phyloP scores from a whole-genome alignment of 2,888 invertebrate genomes.

The Caenorhabditis auriculariae region DNA sequence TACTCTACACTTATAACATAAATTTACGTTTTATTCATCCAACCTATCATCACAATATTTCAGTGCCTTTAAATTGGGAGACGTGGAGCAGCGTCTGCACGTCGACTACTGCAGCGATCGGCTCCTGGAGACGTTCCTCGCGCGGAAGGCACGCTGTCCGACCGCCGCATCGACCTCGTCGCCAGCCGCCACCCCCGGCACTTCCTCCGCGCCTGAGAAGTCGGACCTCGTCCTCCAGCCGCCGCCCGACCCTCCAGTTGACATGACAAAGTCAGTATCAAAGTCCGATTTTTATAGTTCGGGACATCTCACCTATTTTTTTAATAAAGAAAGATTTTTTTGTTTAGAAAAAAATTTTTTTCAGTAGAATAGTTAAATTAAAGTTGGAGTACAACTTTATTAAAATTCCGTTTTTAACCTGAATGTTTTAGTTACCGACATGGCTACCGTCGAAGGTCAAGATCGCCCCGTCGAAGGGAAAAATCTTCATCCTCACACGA shows the following conservation, averaged over 20 bases:
- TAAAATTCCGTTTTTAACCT: no score
- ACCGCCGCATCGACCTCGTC: conserved; percentile 2
- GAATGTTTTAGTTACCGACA: no score
- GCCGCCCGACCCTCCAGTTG: conserved; percentile 5
- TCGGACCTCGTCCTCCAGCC: not conserved
- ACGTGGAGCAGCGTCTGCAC: conserved; percentile 4
- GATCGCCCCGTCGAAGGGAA: no score
- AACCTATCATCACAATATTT: no score
- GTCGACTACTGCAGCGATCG: conserved; percentile 14
- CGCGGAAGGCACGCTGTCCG: conserved; percentile 1
- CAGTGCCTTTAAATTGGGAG: conserved; percentile 7
- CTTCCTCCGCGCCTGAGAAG: conserved; percentile 5
- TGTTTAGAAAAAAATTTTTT: no score
- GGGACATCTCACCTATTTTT: no score
- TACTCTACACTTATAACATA: not conserved
- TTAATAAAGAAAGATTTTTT: no score
- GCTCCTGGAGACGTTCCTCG: conserved; percentile 10
- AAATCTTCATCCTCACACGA: no score
- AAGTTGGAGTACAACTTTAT: no score
- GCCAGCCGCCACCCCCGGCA: conserved; percentile 3
- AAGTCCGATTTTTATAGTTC: no score
- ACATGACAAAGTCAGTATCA: conserved; percentile 1
- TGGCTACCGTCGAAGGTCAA: no score
- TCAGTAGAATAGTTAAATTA: no score
- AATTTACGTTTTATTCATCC: not conserved